Conservation (phyloP, 2,113 vertebrate genomes). For the Engystomops pustulosus region DNA sequence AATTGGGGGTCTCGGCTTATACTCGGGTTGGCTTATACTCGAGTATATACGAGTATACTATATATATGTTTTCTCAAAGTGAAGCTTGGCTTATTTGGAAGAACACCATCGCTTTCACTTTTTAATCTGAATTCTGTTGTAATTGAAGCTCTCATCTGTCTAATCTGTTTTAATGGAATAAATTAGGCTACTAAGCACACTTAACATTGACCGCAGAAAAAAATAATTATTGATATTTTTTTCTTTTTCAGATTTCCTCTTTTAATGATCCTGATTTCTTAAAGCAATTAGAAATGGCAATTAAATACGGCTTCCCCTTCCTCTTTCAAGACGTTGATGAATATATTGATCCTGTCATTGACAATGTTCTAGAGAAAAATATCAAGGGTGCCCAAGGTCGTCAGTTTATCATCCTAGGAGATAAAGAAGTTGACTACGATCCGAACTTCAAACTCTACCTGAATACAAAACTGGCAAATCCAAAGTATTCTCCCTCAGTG, state of each 20-base stretch:
- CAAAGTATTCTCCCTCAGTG: conserved; percentile 88
- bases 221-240: conserved; percentile 11
- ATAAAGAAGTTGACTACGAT: conserved; percentile 95
- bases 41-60: too few relatives aligned
- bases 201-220: background rate
- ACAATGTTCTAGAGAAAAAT: conserved; percentile 92
- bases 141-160: background rate
- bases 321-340: conserved; percentile 94
- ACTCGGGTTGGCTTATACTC: too few relatives aligned
- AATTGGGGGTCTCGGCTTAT: too few relatives aligned
- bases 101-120: background rate
- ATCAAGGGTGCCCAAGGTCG: conserved; percentile 82
- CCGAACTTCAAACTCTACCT: conserved; percentile 91
- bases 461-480: conserved; percentile 92
- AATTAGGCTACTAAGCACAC: background rate
- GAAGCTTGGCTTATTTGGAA: too few relatives aligned
- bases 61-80: background rate
- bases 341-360: conserved; percentile 94
- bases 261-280: conserved; percentile 96
- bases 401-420: conserved; percentile 85
- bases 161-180: background rate
- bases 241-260: conserved; percentile 82
- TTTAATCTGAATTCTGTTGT: background rate
- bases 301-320: conserved; percentile 92
- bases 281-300: conserved; percentile 91